Percentiles rank a stretch among this genome's conserved stretches.
Evolutionary conservation across 2,113 vertebrate genomes (phyloP).

Genomic region (Edolisoma coerulescens): DNA sequence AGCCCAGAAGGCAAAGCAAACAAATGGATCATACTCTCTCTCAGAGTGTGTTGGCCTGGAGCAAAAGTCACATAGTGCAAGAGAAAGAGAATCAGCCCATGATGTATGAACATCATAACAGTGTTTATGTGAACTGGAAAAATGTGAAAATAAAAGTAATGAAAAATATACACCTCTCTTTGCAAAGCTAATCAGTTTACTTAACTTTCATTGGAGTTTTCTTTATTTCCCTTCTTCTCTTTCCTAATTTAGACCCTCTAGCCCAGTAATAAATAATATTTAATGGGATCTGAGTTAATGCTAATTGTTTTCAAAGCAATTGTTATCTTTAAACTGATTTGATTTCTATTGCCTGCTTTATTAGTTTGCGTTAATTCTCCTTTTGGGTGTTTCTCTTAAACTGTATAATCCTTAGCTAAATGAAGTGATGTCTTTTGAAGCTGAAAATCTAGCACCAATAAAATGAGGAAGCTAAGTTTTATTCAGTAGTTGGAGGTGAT

Average conservation of each 20-base stretch:
- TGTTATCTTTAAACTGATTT: slow-evolving; percentile 36
- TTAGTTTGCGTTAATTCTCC: slow-evolving; percentile 50
- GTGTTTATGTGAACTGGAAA: background rate
- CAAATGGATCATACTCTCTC: background rate
- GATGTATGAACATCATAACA: background rate
- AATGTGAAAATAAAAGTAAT: background rate
- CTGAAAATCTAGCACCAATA: background rate
- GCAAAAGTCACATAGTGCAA: background rate
- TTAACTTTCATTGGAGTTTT: background rate
- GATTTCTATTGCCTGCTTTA: slow-evolving; percentile 39
- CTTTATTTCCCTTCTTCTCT: background rate
- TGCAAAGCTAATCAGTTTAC: background rate
- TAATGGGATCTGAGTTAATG: background rate
- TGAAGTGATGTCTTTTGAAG: slow-evolving; percentile 37
- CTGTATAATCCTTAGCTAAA: background rate
- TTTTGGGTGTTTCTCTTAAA: slow-evolving; percentile 30
- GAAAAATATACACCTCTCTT: background rate
- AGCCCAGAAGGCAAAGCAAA: background rate
- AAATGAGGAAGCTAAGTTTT: background rate
- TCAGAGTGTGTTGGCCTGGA: background rate
- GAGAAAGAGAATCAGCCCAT: background rate
- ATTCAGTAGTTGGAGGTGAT: background rate
- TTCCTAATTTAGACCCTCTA: background rate
- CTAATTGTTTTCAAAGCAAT: slow-evolving; percentile 24
- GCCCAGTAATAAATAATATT: background rate